Evolutionary conservation across 2,888 invertebrate genomes (phyloP).

Genomic region (Plebejus argus): DNA sequence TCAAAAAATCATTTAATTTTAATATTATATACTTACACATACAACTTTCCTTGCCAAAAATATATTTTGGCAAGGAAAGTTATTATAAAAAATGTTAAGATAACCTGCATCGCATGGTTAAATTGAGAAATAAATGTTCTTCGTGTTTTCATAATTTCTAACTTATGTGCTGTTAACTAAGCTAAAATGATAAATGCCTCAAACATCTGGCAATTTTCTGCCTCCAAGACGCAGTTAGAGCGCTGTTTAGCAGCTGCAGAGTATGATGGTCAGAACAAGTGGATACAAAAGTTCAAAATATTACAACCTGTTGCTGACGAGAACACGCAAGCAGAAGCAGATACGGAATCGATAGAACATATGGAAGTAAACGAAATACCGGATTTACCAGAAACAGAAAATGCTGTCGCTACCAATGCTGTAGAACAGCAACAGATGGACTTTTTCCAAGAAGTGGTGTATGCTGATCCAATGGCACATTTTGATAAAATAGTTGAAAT

Average conservation of each 20-base stretch:
- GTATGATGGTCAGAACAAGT: constrained; percentile 39
- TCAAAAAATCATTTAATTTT: too few species aligned
- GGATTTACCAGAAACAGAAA: constrained; percentile 1
- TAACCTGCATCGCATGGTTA: too few species aligned
- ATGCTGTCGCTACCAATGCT: not conserved
- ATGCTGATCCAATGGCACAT: constrained; percentile 47
- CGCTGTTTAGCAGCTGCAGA: constrained; percentile 36
- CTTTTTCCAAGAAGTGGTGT: constrained; percentile 42
- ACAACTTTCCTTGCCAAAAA: too few species aligned
- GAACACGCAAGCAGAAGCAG: constrained; percentile 4
- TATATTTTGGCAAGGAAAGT: too few species aligned
- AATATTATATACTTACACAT: too few species aligned
- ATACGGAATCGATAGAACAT: not conserved
- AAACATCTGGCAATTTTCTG: constrained; percentile 43
- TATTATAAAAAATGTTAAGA: too few species aligned
- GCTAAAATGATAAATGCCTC: constrained; percentile 32
- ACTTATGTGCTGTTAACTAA: not conserved
- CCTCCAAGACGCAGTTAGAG: constrained; percentile 40
- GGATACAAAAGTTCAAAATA: constrained; percentile 41
- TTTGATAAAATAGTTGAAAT: constrained; percentile 49
- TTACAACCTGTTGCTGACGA: constrained; percentile 17
- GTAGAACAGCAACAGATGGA: constrained; percentile 23
- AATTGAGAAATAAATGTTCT: too few species aligned
- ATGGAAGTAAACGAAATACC: constrained; percentile 21
- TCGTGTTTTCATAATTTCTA: not conserved